Conservation (phyloP, 2,113 vertebrate genomes). For the Corapipo altera region DNA sequence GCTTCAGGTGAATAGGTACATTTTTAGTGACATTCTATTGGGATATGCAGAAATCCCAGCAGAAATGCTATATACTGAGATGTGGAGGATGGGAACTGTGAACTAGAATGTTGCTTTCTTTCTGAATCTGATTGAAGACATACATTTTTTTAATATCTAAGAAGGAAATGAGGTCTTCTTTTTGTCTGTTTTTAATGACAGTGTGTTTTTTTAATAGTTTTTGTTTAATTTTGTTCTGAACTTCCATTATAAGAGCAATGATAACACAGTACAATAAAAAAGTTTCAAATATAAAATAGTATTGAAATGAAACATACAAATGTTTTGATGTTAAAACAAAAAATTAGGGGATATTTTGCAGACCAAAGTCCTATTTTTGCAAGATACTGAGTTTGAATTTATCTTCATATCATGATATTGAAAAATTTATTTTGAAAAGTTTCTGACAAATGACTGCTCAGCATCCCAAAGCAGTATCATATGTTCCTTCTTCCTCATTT, state of each 20-base stretch:
- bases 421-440: neutral
- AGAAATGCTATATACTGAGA: neutral
- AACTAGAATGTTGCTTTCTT: neutral
- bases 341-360: neutral
- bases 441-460: neutral
- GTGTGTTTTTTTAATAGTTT: accelerated
- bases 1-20: neutral
- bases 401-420: neutral
- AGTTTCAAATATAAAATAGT: neutral
- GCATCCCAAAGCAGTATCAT: neutral
- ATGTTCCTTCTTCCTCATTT: neutral
- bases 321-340: neutral
- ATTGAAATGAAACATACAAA: neutral
- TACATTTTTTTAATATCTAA: neutral
- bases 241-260: neutral
- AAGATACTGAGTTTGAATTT: neutral
- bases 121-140: neutral
- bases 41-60: neutral
- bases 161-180: neutral
- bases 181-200: neutral
- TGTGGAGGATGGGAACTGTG: neutral
- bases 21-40: neutral
- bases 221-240: neutral
- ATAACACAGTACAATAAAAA: neutral
- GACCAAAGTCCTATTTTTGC: neutral